These are phyloP conservation scores for Chesias legatella DNA, from an alignment of 2,888 invertebrate genomes.

Conservation along the genomic window DNA sequence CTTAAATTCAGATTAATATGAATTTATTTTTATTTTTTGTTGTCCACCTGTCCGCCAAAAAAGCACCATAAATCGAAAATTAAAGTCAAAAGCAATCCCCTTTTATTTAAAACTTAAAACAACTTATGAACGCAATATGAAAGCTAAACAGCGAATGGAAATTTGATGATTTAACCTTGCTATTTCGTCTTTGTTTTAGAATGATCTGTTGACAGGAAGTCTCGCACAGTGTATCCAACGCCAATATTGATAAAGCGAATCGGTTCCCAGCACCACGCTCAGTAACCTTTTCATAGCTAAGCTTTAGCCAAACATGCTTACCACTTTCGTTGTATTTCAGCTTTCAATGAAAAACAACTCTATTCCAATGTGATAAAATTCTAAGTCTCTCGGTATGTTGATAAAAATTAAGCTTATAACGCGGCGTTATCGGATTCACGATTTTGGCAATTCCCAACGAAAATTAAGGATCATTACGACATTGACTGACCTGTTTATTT, in stretches of 20 bases:
- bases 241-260: slow-evolving; percentile 61
- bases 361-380: slow-evolving; percentile 8
- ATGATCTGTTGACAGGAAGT: slow-evolving; percentile 21
- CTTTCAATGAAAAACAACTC: slow-evolving; percentile 18
- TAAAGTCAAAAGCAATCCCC: too few relatives aligned
- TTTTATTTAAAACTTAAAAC: too few relatives aligned
- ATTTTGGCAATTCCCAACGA: slow-evolving; percentile 52
- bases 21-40: too few relatives aligned
- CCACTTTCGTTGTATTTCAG: slow-evolving; percentile 49
- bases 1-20: too few relatives aligned
- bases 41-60: too few relatives aligned
- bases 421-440: slow-evolving; percentile 63
- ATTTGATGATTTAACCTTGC: slow-evolving; percentile 5
- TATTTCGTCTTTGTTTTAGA: neutral
- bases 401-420: slow-evolving; percentile 49
- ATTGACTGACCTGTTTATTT: slow-evolving; percentile 48
- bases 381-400: neutral
- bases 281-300: slow-evolving; percentile 55
- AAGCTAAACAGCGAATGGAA: too few relatives aligned
- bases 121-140: too few relatives aligned
- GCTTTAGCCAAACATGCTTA: slow-evolving; percentile 47
- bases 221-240: slow-evolving; percentile 46
- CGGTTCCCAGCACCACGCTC: slow-evolving; percentile 57
- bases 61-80: too few relatives aligned
- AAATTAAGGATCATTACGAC: slow-evolving; percentile 56